Percentiles rank a stretch among this genome's conserved stretches.
Conservation (phyloP, 2,113 vertebrate genomes). For the Chaenogobius annularis region DNA sequence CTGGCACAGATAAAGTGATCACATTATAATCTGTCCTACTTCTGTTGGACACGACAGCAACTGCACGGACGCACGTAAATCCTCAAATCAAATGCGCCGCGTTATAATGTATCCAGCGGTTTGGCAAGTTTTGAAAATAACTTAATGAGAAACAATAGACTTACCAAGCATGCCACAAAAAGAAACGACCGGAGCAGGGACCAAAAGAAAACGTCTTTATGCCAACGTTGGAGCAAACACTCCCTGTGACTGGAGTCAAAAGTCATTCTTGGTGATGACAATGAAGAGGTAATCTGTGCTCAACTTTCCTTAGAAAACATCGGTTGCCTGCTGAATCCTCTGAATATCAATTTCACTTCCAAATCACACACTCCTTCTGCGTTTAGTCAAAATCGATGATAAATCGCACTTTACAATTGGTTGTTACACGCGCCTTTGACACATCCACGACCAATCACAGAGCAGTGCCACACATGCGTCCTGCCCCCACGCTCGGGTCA, state of each 20-base stretch:
- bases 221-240: constrained; percentile 45
- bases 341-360: too few species aligned
- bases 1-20: constrained; percentile 43
- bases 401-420: constrained; percentile 30
- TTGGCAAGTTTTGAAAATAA: background rate
- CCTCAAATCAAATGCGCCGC: background rate
- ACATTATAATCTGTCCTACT: constrained; percentile 63
- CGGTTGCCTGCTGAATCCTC: background rate
- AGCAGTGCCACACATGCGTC: background rate
- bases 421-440: constrained; percentile 16
- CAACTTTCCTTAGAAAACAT: constrained; percentile 20
- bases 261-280: constrained; percentile 23
- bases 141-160: background rate
- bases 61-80: constrained; percentile 2
- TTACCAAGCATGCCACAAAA: constrained; percentile 53
- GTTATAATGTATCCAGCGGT: background rate
- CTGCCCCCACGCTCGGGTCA: constrained; percentile 11
- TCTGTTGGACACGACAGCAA: constrained; percentile 28
- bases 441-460: constrained; percentile 35
- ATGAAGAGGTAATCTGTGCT: background rate
- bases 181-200: constrained; percentile 38
- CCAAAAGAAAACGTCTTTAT: constrained; percentile 30
- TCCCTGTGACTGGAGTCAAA: constrained; percentile 36
- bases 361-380: too few species aligned
- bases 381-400: constrained; percentile 9